Conservation (phyloP, 2,797 vertebrate genomes). For the Muscicapa comitata region DNA sequence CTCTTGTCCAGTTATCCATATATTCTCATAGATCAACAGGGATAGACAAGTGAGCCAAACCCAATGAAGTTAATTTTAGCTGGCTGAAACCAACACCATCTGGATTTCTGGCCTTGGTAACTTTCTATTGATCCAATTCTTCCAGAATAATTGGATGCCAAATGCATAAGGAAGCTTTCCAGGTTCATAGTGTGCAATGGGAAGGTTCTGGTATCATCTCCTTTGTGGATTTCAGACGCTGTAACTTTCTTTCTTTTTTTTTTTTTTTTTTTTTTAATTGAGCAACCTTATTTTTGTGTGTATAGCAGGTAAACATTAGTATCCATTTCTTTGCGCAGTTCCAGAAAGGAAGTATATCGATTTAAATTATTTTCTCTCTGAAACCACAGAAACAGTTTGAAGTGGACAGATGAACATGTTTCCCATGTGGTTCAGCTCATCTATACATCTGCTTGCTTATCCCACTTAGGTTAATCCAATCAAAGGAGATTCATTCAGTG, state of each 20-base stretch:
- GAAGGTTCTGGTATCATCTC: not conserved
- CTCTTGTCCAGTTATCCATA: slow-evolving; percentile 50
- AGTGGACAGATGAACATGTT: not conserved
- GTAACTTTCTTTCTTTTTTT: not conserved
- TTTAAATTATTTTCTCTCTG: not conserved
- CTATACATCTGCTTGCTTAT: not conserved
- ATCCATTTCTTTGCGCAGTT: not conserved
- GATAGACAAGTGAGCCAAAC: slow-evolving; percentile 47
- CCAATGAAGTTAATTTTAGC: slow-evolving; percentile 58
- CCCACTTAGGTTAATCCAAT: not conserved
- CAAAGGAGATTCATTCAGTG: not conserved
- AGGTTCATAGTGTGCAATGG: not conserved
- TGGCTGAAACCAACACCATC: slow-evolving; percentile 59
- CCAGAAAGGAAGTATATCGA: not conserved
- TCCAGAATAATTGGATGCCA: not conserved
- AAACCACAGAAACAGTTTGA: not conserved
- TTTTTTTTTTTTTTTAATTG: not conserved
- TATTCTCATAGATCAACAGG: slow-evolving; percentile 57
- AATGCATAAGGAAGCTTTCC: not conserved
- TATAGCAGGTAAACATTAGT: not conserved
- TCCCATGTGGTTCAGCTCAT: not conserved
- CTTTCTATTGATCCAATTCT: slow-evolving; percentile 58
- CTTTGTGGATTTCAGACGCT: not conserved
- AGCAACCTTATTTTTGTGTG: not conserved
- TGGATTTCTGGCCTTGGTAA: slow-evolving; percentile 59